Percentiles rank a stretch among this genome's conserved stretches.
These are phyloP conservation scores for Drosophila melanica DNA, from an alignment of 1,140 invertebrate genomes.

Conservation along the genomic window DNA sequence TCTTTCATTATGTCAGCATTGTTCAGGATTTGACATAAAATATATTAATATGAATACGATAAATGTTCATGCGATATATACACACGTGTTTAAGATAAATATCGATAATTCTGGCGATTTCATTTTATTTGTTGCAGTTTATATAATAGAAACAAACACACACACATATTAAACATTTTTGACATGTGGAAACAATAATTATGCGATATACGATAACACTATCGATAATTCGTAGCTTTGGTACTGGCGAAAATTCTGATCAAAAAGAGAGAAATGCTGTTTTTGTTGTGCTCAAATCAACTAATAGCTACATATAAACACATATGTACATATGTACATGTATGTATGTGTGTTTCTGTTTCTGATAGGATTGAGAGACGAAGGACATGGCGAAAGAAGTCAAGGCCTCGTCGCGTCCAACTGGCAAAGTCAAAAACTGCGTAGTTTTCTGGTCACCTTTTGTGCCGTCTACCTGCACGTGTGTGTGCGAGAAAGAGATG, in stretches of 20 bases:
- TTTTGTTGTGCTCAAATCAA: not conserved
- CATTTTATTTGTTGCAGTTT: too few species aligned
- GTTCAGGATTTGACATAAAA: not conserved
- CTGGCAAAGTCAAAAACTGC: conserved; percentile 64
- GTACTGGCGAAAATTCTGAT: not conserved
- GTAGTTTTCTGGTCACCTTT: conserved; percentile 49
- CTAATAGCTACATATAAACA: not conserved
- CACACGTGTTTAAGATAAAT: not conserved
- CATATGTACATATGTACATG: not conserved
- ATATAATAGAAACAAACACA: too few species aligned
- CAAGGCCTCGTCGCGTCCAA: conserved; percentile 67
- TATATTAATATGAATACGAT: not conserved
- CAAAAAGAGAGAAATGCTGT: not conserved
- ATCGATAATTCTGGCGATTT: not conserved
- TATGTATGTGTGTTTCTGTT: conserved; percentile 4
- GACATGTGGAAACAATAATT: too few species aligned
- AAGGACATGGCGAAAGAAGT: conserved; percentile 57
- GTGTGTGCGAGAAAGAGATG: not conserved
- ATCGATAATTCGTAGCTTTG: conserved; percentile 1
- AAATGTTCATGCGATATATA: too few species aligned
- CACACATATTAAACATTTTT: not conserved
- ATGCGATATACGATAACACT: not conserved
- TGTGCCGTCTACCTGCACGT: conserved; percentile 47
- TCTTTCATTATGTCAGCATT: not conserved
- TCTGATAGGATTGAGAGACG: conserved; percentile 33